Base-by-base conservation (phyloP, 2,888 invertebrate genomes). In the Archips xylosteana region DNA sequence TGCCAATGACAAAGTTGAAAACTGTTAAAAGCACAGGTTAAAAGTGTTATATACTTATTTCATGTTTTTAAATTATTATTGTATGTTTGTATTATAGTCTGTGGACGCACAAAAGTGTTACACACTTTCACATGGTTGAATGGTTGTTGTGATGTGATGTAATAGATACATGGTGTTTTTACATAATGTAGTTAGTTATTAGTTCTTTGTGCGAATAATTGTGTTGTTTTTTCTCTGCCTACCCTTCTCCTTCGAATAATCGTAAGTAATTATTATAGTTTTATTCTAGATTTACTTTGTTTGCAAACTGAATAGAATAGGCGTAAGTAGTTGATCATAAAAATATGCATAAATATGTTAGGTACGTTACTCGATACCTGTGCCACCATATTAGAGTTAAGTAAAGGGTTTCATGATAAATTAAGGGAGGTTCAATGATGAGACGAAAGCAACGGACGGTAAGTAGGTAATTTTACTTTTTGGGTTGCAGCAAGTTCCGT, bases 101-200 rank as follows among this genome's bases (percentile, higher is more conserved):
- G 54, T 54, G 54, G 54, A 9, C 23, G 9, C 15, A 54, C 13
- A 54, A 15, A 51, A 15, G 54, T 54, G 54, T 15, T 54, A 54
- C 54, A 54, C 51, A 54, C 54, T 54, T 54, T 54, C 54, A 54
- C 54, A 15, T 23, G 54, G 23, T 2, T 49, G 39, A 23, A 15
- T 23, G 54, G 23, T 2, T 49, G 39, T 2, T 49, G 5, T 39
- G 39, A 39, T 39, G 54, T 54, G 54, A 54, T 54, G 54, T 54
- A 54, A 54, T 54, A 54, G 54, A 23, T 23, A 54, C 54, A 54
- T 54, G 51, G 54, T 54, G 15, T 54, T 54, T 54, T 54, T 54
- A 23, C 23, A 54, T 54, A 9, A 54, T 54, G 23, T 54, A 15
- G 15, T 15, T 15, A n/a, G 13, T 54, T 23, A 54, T 15, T 54